These are phyloP conservation scores for Iphiclides podalirius DNA, from an alignment of 2,888 invertebrate species.

Conservation along the genomic window DNA sequence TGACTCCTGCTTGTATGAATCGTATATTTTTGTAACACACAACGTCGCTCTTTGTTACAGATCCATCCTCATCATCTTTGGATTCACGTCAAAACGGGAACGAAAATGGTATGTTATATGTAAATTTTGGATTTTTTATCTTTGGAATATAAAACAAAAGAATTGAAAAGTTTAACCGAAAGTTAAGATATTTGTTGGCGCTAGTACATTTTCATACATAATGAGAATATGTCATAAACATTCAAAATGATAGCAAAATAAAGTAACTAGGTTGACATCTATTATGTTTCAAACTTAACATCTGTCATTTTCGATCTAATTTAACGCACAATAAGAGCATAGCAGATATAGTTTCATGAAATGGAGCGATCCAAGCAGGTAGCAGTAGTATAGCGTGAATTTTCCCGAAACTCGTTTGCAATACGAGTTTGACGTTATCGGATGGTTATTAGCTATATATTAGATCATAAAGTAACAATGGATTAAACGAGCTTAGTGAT, in stretches of 20 bases:
- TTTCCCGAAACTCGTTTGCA: not conserved
- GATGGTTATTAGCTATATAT: conserved; percentile 12
- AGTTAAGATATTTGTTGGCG: no score
- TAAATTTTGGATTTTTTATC: no score
- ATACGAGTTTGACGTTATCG: conserved; percentile 11
- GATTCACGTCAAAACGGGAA: no score
- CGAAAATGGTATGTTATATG: no score
- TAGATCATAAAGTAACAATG: conserved; percentile 19
- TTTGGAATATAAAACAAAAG: no score
- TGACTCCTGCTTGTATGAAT: no score
- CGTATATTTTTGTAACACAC: no score
- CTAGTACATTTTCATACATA: no score
- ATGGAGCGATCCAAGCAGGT: conserved; percentile 5
- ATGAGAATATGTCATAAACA: no score
- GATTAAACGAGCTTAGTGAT: conserved; percentile 19
- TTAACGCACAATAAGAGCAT: conserved; percentile 16
- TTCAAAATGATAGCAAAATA: not conserved
- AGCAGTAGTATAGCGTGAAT: conserved; percentile 4
- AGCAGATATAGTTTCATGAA: conserved; percentile 17
- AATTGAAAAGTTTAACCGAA: no score
- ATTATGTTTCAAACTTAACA: conserved; percentile 7
- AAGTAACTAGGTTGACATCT: not conserved
- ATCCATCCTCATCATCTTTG: no score
- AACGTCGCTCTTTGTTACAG: no score
- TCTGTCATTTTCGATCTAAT: conserved; percentile 16